phyloP scores from a whole-genome alignment of 1,140 invertebrate species.

The Rhagoletis zephyria region DNA sequence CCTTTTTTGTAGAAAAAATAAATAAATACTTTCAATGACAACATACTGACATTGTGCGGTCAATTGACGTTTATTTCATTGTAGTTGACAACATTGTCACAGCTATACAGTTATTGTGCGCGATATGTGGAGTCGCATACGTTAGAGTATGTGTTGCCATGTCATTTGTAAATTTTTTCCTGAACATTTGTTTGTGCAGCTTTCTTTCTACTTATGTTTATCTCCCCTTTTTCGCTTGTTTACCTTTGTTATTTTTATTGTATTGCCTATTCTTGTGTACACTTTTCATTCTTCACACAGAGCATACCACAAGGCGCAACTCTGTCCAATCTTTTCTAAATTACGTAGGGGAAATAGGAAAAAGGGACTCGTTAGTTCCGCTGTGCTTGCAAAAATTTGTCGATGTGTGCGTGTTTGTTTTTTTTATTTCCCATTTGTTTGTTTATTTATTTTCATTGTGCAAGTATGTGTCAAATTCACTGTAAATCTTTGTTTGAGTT shows the following conservation, averaged over 20 bases:
- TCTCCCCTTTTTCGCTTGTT: not conserved
- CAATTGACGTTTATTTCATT: conserved; percentile 59
- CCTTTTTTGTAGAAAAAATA: not conserved
- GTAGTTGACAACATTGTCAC: not conserved
- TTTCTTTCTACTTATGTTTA: not conserved
- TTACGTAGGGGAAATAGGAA: not conserved
- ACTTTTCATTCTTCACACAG: conserved; percentile 26
- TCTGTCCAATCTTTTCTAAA: not conserved
- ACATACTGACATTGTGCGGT: conserved; percentile 58
- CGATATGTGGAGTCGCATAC: not conserved
- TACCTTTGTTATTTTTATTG: not conserved
- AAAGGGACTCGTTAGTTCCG: conserved; percentile 4
- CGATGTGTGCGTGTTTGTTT: not conserved
- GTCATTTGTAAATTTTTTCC: too few species aligned
- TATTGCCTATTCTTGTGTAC: conserved; percentile 31
- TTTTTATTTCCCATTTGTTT: not conserved
- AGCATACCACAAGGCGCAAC: conserved; percentile 19
- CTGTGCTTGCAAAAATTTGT: not conserved
- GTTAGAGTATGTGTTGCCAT: too few species aligned
- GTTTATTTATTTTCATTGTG: conserved; percentile 11
- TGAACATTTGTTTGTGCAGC: not conserved
- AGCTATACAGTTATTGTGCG: not conserved
- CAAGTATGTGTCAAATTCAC: not conserved
- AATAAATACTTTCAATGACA: not conserved
- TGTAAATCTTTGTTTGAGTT: not conserved